These are phyloP conservation scores for Drosophila austrosaltans DNA, from an alignment of 2,888 invertebrate species.

Conservation along the genomic window DNA sequence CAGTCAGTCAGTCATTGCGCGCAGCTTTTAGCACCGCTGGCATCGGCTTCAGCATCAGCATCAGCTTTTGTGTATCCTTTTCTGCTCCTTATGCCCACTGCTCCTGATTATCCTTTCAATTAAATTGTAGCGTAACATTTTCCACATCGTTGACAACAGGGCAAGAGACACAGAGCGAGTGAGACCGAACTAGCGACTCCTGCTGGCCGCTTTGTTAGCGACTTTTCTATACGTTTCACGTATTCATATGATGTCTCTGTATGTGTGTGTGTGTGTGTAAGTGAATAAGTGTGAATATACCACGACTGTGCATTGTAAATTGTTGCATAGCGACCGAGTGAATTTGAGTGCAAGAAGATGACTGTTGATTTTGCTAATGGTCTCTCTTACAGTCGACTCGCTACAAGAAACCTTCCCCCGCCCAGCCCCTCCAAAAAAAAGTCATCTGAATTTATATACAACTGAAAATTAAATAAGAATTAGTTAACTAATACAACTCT, in stretches of 20 bases:
- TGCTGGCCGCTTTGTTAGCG: conserved; percentile 17
- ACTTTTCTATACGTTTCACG: neutral
- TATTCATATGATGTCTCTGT: neutral
- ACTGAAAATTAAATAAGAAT: neutral
- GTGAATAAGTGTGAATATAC: conserved; percentile 26
- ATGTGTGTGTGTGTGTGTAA: conserved; percentile 23
- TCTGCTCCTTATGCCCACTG: conserved; percentile 55
- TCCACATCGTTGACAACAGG: conserved; percentile 72
- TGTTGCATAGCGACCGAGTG: conserved; percentile 28
- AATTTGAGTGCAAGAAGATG: conserved; percentile 21
- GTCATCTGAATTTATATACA: neutral
- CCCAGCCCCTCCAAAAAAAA: neutral
- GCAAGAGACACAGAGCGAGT: conserved; percentile 9
- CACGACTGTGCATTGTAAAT: conserved; percentile 22
- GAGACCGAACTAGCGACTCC: conserved; percentile 2
- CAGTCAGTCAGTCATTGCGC: conserved; percentile 22
- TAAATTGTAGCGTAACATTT: conserved; percentile 81
- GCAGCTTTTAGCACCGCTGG: conserved; percentile 57
- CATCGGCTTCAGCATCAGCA: conserved; percentile 58
- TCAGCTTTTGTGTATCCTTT: conserved; percentile 34
- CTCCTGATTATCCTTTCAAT: conserved; percentile 81
- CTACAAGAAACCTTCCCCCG: neutral
- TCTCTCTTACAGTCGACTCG: conserved; percentile 7
- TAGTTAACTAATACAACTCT: no score
- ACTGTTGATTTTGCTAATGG: conserved; percentile 67